phyloP scores from a whole-genome alignment of 2,797 vertebrate genomes.

The Euphonia xanthogaster region DNA sequence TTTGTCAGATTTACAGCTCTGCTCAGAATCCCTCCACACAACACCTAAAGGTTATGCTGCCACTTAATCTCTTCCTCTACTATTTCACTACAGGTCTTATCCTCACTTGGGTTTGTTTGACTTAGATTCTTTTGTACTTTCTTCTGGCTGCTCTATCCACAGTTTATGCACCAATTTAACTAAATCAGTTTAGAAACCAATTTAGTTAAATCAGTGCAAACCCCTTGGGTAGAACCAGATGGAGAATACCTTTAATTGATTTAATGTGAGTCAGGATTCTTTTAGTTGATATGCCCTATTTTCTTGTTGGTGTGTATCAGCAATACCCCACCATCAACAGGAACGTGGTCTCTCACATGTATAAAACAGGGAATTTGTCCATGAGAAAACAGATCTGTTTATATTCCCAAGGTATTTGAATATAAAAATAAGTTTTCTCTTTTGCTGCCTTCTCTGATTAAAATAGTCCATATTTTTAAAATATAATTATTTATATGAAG shows the following conservation, averaged over 20 bases:
- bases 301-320: neutral
- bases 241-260: slow-evolving; percentile 43
- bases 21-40: neutral
- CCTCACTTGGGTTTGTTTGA: neutral
- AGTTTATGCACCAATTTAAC: slow-evolving; percentile 14
- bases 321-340: neutral
- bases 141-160: neutral
- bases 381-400: neutral
- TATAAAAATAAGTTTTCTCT: neutral
- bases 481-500: neutral
- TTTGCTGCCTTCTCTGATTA: neutral
- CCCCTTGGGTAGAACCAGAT: slow-evolving; percentile 37
- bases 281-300: slow-evolving; percentile 5
- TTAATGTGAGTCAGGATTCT: neutral
- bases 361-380: neutral
- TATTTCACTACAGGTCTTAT: neutral
- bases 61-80: neutral
- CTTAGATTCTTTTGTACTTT: neutral
- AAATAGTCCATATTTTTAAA: neutral
- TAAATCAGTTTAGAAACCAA: slow-evolving; percentile 48
- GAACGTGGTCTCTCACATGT: neutral
- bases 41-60: neutral
- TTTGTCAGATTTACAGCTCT: neutral
- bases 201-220: slow-evolving; percentile 47
- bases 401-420: neutral